These are phyloP conservation scores for Porites rus DNA, from an alignment of 92 coral and sea anemone genomes.

Conservation along the genomic window DNA sequence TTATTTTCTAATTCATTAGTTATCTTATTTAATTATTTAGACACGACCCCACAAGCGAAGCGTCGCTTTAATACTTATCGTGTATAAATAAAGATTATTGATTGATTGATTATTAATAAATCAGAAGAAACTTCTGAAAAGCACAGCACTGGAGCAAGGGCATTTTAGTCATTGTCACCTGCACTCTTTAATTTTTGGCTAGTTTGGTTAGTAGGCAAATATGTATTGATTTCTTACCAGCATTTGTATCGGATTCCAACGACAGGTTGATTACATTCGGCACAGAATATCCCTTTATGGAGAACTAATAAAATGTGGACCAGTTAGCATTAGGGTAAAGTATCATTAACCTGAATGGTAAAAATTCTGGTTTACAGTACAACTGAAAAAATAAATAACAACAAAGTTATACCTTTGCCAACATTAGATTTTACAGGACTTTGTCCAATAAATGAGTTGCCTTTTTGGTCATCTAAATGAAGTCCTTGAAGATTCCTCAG, in stretches of 20 bases:
- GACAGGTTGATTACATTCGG: conserved; percentile 72
- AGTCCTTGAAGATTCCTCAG: conserved; percentile 28
- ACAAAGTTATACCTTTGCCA: neutral
- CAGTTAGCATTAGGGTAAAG: neutral
- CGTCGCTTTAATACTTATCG: too few species aligned
- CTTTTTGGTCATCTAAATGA: neutral
- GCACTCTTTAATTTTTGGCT: too few species aligned
- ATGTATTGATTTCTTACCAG: conserved; percentile 60
- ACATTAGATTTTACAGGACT: neutral
- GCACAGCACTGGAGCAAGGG: too few species aligned
- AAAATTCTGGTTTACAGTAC: too few species aligned
- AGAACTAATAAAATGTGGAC: conserved; percentile 53
- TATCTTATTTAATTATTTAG: too few species aligned
- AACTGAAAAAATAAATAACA: neutral
- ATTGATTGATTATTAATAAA: too few species aligned
- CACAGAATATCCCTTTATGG: conserved; percentile 90
- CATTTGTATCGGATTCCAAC: conserved; percentile 93
- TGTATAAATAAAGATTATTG: too few species aligned
- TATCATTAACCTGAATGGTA: neutral
- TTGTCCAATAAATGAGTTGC: neutral
- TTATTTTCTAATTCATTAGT: too few species aligned
- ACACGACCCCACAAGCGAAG: too few species aligned
- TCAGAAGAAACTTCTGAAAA: too few species aligned
- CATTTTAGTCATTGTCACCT: too few species aligned
- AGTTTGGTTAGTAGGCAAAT: too few species aligned